phyloP scores from a whole-genome alignment of 1,140 invertebrate genomes.

The Dendroctonus ponderosae region DNA sequence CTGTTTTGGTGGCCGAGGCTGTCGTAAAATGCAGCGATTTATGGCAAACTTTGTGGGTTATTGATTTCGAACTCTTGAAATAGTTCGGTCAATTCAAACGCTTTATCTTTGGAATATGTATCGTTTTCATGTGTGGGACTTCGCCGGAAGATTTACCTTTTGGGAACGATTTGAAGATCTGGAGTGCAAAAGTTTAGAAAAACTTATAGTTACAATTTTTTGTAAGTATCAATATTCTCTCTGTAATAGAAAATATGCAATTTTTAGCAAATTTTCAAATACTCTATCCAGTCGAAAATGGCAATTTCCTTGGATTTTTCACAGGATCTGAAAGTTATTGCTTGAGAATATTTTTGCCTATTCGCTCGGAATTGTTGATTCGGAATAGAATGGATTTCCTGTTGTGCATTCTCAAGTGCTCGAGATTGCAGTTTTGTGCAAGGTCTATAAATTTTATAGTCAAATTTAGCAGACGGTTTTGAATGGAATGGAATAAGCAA shows the following conservation, averaged over 20 bases:
- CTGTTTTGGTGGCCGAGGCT: constrained; percentile 5
- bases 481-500: constrained; percentile 23
- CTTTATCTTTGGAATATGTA: too few species aligned
- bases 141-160: too few species aligned
- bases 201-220: too few species aligned
- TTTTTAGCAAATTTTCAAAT: background rate
- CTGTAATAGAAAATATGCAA: background rate
- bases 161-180: background rate
- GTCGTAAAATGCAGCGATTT: constrained; percentile 17
- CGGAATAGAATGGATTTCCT: constrained; percentile 30
- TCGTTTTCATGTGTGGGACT: too few species aligned
- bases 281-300: constrained; percentile 5
- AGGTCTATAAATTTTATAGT: constrained; percentile 27
- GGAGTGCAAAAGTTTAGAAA: background rate
- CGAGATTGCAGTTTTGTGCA: constrained; percentile 29
- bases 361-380: constrained; percentile 30
- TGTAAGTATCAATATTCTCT: too few species aligned
- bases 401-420: constrained; percentile 30
- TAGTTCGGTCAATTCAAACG: background rate
- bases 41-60: constrained; percentile 13
- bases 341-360: constrained; percentile 29
- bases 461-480: constrained; percentile 25
- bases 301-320: constrained; percentile 13
- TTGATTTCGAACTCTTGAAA: constrained; percentile 9
- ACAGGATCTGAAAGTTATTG: constrained; percentile 19